Evolutionary conservation across 1,140 invertebrate species (phyloP), one percentile per base, ranked within the genome.

Genomic region (Drosophila dunni): DNA sequence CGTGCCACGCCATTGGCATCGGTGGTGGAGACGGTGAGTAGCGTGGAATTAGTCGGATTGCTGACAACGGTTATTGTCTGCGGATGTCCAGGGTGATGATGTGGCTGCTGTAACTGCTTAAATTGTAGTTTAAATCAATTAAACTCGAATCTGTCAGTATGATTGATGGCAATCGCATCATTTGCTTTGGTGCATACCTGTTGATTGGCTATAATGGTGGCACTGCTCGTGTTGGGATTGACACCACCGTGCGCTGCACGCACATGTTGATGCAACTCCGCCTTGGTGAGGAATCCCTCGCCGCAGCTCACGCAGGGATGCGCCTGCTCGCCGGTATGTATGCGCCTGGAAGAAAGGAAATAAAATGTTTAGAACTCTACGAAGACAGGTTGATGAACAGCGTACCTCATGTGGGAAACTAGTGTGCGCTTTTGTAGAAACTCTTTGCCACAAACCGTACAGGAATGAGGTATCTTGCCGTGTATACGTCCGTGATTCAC

Each of bases 401-500:
- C 24, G 92, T 53, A 95, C 94, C 96, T 94, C 94, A 96, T 95
- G 78, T 97, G 96, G 8, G 96, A 94, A 45, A 96, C 94, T 24
- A 97, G 93, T 1, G 96, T 97, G 75, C 96, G 93, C 91, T 97
- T 97, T 91, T 97, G 96, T 56, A 97, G 93, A 93, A 97, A 97
- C 92, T 97, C 96, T 91, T 97, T 97, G 8, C 95, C 96, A 85
- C 96, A 97, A 60, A 95, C 95, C 11, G 95, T 95, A 91, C 96
- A 97, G 29, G 96, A 94, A 89, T 96, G 96, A n/a, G 96, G 96
- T 60, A 96, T 94, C 53, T 96, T 94, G 10, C 96, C 96, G 91
- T 97, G 96, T 45, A 96, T 93, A 9, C 96, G 94, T 34, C 96
- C 96, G 92, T 97, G 96, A 92, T 96, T 97, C 24, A 97, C 96